phyloP scores from a whole-genome alignment of 2,113 vertebrate species.

The Colinus virginianus region DNA sequence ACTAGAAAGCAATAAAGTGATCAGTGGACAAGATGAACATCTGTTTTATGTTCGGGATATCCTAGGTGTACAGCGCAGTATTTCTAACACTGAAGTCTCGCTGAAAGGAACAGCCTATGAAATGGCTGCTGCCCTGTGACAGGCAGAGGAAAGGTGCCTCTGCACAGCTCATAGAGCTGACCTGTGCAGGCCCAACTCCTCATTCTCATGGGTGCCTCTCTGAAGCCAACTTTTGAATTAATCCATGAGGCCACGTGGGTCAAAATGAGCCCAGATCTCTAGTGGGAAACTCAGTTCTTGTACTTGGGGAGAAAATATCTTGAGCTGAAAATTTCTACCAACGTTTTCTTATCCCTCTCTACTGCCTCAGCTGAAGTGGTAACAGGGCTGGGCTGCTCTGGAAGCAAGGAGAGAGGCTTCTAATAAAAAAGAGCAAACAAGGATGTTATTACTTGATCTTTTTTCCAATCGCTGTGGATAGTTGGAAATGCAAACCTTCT shows the following conservation, averaged over 20 bases:
- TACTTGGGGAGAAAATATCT: not conserved
- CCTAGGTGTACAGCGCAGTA: not conserved
- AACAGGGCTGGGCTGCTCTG: not conserved
- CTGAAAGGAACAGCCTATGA: not conserved
- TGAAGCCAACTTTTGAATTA: not conserved
- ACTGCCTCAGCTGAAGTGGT: slow-evolving; percentile 5
- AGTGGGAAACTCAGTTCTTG: slow-evolving; percentile 4
- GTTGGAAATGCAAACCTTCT: slow-evolving; percentile 12
- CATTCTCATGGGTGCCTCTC: not conserved
- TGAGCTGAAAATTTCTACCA: slow-evolving; percentile 20
- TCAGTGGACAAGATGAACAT: not conserved
- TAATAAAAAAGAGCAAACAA: slow-evolving; percentile 11
- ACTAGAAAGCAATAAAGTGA: slow-evolving; percentile 30
- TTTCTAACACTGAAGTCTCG: not conserved
- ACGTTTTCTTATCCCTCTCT: not conserved
- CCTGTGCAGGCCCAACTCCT: not conserved
- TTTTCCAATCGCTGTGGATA: not conserved
- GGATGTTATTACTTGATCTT: slow-evolving; percentile 24
- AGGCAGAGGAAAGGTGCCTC: not conserved
- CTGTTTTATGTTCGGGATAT: not conserved
- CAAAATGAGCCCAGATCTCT: slow-evolving; percentile 3
- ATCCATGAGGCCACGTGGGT: not conserved
- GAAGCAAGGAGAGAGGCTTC: not conserved
- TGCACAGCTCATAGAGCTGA: not conserved
- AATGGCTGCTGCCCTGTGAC: not conserved